Percentiles rank a stretch among this genome's conserved stretches.
phyloP scores from a whole-genome alignment of 2,888 invertebrate genomes.

The Rambutsinella grinnellia region DNA sequence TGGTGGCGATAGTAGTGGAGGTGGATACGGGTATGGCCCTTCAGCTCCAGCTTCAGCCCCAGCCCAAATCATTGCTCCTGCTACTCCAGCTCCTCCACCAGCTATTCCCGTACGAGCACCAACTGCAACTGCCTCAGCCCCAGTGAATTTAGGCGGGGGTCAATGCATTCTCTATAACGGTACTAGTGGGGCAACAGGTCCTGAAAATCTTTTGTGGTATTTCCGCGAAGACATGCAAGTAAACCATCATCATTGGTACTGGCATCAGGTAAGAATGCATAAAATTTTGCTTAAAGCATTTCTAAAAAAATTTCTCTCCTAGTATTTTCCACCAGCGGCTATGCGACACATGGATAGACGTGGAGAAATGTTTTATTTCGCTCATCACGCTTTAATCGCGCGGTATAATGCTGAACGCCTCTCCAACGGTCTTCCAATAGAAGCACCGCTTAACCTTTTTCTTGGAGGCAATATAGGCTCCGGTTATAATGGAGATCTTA shows the following conservation, averaged over 20 bases:
- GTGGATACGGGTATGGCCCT: conserved; percentile 5
- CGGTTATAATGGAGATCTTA: conserved; percentile 36
- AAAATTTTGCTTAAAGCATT: no score
- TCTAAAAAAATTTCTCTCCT: no score
- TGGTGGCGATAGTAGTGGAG: no score
- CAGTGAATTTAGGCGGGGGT: not conserved
- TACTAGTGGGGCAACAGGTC: not conserved
- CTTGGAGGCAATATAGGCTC: conserved; percentile 11
- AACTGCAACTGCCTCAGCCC: not conserved
- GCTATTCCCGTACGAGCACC: not conserved
- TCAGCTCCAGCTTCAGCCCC: no score
- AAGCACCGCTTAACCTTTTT: not conserved
- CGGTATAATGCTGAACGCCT: conserved; percentile 46
- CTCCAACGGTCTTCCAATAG: conserved; percentile 31
- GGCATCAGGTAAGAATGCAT: no score
- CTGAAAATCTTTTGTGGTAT: conserved; percentile 33
- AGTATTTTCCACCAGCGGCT: not conserved
- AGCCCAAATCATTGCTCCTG: not conserved
- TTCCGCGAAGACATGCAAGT: conserved; percentile 26
- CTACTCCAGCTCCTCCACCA: not conserved
- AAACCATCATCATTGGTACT: conserved; percentile 29
- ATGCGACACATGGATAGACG: conserved; percentile 76
- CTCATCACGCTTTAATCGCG: conserved; percentile 76
- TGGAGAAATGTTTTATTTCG: conserved; percentile 84
- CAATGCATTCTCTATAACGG: not conserved